Evolutionary conservation across 2,113 vertebrate species (phyloP).

Genomic region (Acanthisitta chloris): DNA sequence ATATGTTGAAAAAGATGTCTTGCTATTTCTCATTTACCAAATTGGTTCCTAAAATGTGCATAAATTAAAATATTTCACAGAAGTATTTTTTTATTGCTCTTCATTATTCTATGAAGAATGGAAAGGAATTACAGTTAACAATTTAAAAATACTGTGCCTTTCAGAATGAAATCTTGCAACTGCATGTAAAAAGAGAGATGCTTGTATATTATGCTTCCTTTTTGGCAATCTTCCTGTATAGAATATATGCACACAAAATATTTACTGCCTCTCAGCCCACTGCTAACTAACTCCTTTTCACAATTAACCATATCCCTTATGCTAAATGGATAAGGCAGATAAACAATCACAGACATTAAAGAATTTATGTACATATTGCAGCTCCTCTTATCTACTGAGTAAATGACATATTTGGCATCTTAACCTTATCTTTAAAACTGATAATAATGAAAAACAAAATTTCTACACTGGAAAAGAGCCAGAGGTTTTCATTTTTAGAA

Average conservation of each 20-base stretch:
- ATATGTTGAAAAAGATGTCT: background rate
- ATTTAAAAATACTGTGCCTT: background rate
- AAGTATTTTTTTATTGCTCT: background rate
- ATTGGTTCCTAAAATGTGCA: conserved; percentile 19
- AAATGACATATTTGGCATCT: background rate
- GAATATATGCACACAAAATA: conserved; percentile 21
- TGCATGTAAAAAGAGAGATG: background rate
- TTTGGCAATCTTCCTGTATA: background rate
- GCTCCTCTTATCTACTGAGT: background rate
- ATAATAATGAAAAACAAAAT: background rate
- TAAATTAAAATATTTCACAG: conserved; percentile 38
- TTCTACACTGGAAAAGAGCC: background rate
- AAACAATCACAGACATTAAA: background rate
- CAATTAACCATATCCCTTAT: background rate
- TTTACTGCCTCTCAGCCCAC: conserved; percentile 4
- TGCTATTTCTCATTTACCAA: conserved; percentile 21
- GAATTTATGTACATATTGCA: background rate
- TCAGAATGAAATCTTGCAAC: background rate
- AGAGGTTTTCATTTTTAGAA: background rate
- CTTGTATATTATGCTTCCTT: background rate
- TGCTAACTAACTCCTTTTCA: background rate
- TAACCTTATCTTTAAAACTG: background rate
- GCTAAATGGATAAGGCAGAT: background rate
- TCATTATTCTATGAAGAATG: background rate
- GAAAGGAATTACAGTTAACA: background rate